These are phyloP conservation scores for Aplochiton taeniatus DNA, from an alignment of 2,797 vertebrate genomes.

Conservation along the genomic window DNA sequence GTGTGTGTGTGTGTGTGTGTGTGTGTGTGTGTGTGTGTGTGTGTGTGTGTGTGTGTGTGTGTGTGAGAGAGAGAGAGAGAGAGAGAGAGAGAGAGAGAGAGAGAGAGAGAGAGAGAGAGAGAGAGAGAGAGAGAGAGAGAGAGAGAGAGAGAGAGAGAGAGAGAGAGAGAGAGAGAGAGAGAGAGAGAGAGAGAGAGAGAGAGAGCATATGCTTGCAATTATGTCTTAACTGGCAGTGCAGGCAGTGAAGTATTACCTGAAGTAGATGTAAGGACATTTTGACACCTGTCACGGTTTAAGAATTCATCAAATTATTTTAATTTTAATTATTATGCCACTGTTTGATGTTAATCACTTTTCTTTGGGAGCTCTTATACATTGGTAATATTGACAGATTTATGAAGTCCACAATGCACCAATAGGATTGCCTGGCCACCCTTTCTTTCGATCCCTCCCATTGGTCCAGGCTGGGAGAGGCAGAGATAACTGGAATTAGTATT, in stretches of 20 bases:
- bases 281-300: constrained; percentile 51
- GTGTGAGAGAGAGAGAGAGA: too few relatives aligned
- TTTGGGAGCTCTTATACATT: constrained; percentile 68
- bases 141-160: too few relatives aligned
- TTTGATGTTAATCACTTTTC: constrained; percentile 50
- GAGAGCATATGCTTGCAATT: too few relatives aligned
- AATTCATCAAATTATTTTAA: constrained; percentile 33
- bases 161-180: too few relatives aligned
- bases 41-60: constrained; percentile 7
- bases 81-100: too few relatives aligned
- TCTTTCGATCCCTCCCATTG: constrained; percentile 38
- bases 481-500: constrained; percentile 65
- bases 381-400: constrained; percentile 68
- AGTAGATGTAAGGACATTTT: constrained; percentile 25
- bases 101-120: too few relatives aligned
- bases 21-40: constrained; percentile 19
- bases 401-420: constrained; percentile 62
- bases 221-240: constrained; percentile 4
- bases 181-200: too few relatives aligned
- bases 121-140: too few relatives aligned
- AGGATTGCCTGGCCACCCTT: constrained; percentile 47
- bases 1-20: constrained; percentile 11
- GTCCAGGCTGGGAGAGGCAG: constrained; percentile 33
- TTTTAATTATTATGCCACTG: constrained; percentile 38
- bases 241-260: constrained; percentile 29